Percentiles rank a stretch among this genome's conserved stretches.
Evolutionary conservation across 2,113 vertebrate genomes (phyloP).

Genomic region (Podarcis cretensis): DNA sequence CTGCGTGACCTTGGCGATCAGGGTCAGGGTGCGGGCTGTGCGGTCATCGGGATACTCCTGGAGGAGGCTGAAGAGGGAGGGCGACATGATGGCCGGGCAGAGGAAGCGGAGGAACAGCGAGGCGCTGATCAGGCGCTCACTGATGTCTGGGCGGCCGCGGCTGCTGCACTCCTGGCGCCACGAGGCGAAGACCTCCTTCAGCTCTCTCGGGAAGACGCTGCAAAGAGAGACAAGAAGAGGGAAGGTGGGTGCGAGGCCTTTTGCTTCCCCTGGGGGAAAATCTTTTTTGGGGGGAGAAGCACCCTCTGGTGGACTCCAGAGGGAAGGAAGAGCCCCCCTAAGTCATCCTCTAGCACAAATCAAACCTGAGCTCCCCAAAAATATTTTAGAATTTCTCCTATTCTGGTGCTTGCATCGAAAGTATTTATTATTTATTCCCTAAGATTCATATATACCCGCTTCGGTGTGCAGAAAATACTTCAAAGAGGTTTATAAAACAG

Average conservation of each 20-base stretch:
- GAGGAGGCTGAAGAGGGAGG: conserved; percentile 94
- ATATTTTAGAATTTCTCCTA: no score
- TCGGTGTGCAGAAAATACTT: no score
- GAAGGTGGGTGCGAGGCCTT: background rate
- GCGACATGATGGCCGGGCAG: conserved; percentile 98
- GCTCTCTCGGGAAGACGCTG: conserved; percentile 96
- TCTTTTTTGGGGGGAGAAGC: no score
- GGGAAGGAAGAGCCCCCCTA: no score
- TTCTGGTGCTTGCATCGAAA: no score
- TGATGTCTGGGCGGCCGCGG: conserved; percentile 95
- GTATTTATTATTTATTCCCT: no score
- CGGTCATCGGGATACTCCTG: conserved; percentile 98
- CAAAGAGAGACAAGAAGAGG: background rate
- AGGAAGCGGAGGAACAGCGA: conserved; percentile 97
- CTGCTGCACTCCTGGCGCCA: conserved; percentile 97
- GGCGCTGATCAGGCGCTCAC: conserved; percentile 96
- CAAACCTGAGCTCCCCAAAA: no score
- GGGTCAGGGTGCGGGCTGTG: conserved; percentile 94
- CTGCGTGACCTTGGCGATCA: conserved; percentile 99
- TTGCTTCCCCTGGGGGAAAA: no score
- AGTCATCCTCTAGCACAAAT: no score
- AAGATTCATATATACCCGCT: no score
- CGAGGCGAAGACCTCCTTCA: conserved; percentile 97
- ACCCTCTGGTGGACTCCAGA: no score
- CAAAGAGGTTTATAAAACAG: no score